A percentile compares a stretch with the other conserved stretches of the same genome.
Evolutionary conservation across 2,888 invertebrate genomes (phyloP).

Genomic region (Steinernema hermaphroditum): DNA sequence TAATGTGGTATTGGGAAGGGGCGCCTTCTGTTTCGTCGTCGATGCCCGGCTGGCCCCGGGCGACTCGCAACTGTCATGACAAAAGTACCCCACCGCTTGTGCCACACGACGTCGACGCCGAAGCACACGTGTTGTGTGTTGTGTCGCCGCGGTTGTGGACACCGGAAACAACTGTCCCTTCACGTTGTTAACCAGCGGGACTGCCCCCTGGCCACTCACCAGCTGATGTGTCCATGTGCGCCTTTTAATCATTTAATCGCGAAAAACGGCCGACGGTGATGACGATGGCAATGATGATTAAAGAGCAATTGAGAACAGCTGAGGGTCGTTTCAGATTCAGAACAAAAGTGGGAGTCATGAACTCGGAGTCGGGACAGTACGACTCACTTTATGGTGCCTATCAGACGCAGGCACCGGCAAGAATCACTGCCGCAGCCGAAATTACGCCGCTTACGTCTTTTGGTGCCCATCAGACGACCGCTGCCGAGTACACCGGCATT

Average conservation of each 20-base stretch:
- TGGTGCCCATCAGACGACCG: slow-evolving; percentile 38
- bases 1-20: slow-evolving; percentile 23
- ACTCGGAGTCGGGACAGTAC: slow-evolving; percentile 35
- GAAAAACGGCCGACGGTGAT: not conserved
- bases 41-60: slow-evolving; percentile 19
- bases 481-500: slow-evolving; percentile 38
- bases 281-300: not conserved
- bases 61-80: slow-evolving; percentile 31
- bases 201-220: slow-evolving; percentile 12
- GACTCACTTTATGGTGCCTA: slow-evolving; percentile 43
- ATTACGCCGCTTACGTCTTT: slow-evolving; percentile 49
- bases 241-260: slow-evolving; percentile 21
- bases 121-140: slow-evolving; percentile 28
- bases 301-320: not conserved
- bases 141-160: slow-evolving; percentile 19
- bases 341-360: slow-evolving; percentile 20
- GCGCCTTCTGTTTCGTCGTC: slow-evolving; percentile 27
- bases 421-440: slow-evolving; percentile 38
- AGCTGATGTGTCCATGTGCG: slow-evolving; percentile 29
- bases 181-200: too few species aligned
- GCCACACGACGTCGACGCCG: not conserved
- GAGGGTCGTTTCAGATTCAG: too few species aligned
- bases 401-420: slow-evolving; percentile 42
- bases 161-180: slow-evolving; percentile 31
- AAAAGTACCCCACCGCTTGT: slow-evolving; percentile 27